Conservation (phyloP, 2,888 invertebrate genomes). For the Pseudococcus jackbeardsleyi region DNA sequence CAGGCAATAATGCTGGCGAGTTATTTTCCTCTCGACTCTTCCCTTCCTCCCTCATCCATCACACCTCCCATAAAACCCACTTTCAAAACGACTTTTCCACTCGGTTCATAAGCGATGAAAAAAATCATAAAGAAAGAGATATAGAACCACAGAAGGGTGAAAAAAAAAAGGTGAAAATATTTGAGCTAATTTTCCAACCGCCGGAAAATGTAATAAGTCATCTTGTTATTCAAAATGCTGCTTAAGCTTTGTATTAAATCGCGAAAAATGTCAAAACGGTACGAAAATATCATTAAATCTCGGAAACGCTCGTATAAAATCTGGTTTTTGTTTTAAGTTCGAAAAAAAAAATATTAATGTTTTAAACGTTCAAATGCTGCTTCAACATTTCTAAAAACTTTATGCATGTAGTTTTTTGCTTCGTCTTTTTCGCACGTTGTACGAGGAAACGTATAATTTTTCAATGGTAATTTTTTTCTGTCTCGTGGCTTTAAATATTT, state of each 20-base stretch:
- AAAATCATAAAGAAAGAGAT: neutral
- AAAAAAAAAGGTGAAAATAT: constrained; percentile 28
- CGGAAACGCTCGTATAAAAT: neutral
- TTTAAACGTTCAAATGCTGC: neutral
- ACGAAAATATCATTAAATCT: constrained; percentile 38
- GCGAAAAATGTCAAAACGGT: constrained; percentile 29
- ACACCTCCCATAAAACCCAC: neutral
- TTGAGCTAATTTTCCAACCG: constrained; percentile 37
- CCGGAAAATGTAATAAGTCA: constrained; percentile 41
- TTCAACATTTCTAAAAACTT: neutral
- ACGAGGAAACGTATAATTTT: neutral
- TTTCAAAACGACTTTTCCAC: neutral
- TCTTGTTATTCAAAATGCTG: constrained; percentile 26
- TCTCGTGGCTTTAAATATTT: too few relatives aligned
- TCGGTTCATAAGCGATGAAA: constrained; percentile 1
- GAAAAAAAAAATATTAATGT: constrained; percentile 5
- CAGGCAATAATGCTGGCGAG: neutral
- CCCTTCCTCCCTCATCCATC: neutral
- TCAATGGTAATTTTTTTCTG: too few relatives aligned
- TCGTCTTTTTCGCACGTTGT: neutral
- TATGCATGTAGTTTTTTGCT: neutral
- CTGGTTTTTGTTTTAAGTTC: constrained; percentile 3
- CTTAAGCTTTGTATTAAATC: constrained; percentile 38
- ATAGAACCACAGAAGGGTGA: neutral
- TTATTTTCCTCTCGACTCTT: neutral